Evolutionary conservation across 1,140 invertebrate genomes (phyloP).

Genomic region (Pomacea maculata): DNA sequence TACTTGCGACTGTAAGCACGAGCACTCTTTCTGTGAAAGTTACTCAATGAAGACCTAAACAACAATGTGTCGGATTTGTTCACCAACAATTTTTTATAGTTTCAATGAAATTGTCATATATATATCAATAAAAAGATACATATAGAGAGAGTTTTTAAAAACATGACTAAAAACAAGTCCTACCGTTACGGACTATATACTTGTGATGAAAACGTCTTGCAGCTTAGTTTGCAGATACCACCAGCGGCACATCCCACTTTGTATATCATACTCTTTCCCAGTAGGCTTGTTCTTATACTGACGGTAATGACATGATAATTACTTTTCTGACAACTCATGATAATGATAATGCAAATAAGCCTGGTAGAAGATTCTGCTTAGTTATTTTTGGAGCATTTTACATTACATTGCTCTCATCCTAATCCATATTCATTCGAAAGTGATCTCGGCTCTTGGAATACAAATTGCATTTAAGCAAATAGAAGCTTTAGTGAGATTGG

Average conservation of each 20-base stretch:
- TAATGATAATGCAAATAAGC: neutral
- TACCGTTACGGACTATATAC: neutral
- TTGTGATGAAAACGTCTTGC: neutral
- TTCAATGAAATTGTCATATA: neutral
- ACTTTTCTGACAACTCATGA: neutral
- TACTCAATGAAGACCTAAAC: too few species aligned
- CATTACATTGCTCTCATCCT: neutral
- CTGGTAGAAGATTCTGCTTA: neutral
- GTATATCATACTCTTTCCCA: neutral
- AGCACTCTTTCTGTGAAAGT: too few species aligned
- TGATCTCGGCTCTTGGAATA: neutral
- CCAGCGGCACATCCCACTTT: neutral
- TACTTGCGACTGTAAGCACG: too few species aligned
- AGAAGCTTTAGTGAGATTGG: neutral
- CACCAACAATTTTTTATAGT: too few species aligned
- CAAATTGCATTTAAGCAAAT: slow-evolving; percentile 8
- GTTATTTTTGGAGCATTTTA: neutral
- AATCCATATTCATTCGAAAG: slow-evolving; percentile 2
- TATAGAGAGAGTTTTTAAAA: neutral
- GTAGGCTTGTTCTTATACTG: neutral
- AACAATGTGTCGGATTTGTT: too few species aligned
- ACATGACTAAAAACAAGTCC: neutral
- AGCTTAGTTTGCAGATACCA: neutral
- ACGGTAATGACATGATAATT: slow-evolving; percentile 9
- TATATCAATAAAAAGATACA: neutral